phyloP scores from a whole-genome alignment of 2,888 invertebrate species.

The Apeira syringaria region DNA sequence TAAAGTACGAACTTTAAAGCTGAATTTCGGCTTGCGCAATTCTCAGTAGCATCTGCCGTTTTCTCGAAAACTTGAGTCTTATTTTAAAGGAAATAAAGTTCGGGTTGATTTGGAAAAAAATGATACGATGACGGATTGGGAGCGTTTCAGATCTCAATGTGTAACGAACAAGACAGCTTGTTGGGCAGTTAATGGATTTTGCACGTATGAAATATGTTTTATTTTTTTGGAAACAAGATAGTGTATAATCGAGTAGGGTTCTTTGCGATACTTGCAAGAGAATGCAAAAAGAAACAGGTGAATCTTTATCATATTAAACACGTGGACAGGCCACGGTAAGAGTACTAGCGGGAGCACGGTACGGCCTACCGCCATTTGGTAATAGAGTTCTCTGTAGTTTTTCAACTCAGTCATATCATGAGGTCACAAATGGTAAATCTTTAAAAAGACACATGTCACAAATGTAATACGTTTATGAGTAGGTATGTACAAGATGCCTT shows the following conservation, averaged over 20 bases:
- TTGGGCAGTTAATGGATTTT: slow-evolving; percentile 56
- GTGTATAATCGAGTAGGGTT: background rate
- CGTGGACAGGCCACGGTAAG: no score
- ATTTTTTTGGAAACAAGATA: slow-evolving; percentile 31
- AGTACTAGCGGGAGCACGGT: no score
- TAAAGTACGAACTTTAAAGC: slow-evolving; percentile 3
- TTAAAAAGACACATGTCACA: no score
- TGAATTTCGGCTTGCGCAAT: background rate
- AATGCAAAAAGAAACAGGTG: no score
- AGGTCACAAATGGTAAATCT: no score
- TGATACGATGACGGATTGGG: slow-evolving; percentile 62
- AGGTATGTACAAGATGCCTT: no score
- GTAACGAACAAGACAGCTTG: slow-evolving; percentile 46
- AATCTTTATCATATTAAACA: no score
- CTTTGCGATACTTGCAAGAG: slow-evolving; percentile 9
- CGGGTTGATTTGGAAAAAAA: background rate
- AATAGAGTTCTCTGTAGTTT: no score
- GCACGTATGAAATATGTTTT: slow-evolving; percentile 41
- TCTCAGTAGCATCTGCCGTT: background rate
- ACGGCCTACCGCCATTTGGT: no score
- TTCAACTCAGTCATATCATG: no score
- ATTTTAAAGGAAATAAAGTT: background rate
- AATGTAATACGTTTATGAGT: no score
- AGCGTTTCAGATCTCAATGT: slow-evolving; percentile 38
- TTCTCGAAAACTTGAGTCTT: background rate